phyloP scores from a whole-genome alignment of 2,113 vertebrate species.

The Strix uralensis region DNA sequence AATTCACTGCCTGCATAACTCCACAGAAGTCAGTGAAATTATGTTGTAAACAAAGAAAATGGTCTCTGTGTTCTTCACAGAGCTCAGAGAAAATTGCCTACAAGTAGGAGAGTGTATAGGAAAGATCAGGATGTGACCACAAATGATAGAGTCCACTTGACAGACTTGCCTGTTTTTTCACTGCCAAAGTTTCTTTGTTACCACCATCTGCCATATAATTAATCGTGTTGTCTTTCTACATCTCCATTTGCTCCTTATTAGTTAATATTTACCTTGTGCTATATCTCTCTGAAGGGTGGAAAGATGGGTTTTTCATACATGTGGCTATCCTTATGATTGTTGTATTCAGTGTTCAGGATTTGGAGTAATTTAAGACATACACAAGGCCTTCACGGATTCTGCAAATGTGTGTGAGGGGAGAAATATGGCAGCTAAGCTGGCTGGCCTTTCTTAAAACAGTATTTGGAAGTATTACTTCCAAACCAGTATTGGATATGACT shows the following conservation, averaged over 20 bases:
- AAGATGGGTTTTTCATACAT: background rate
- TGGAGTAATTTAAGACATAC: background rate
- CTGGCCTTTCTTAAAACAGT: background rate
- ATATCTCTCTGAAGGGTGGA: background rate
- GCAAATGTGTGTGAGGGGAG: background rate
- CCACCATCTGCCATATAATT: background rate
- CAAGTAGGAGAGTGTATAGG: background rate
- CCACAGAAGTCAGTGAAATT: background rate
- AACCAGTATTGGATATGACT: fast-evolving
- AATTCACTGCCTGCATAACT: background rate
- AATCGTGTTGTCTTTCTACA: background rate
- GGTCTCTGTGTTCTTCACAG: background rate
- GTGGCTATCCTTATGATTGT: background rate
- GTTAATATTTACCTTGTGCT: background rate
- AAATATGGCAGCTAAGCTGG: background rate
- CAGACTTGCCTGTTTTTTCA: background rate
- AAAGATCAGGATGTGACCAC: background rate
- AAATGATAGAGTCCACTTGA: background rate
- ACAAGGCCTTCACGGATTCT: background rate
- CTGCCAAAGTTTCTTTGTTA: background rate
- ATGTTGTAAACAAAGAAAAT: background rate
- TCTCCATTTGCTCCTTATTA: background rate
- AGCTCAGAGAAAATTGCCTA: background rate
- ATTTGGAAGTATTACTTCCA: background rate
- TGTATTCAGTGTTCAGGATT: background rate